These are phyloP conservation scores for Monoplex corrugatus DNA, from an alignment of 2,888 invertebrate species.

Conservation along the genomic window DNA sequence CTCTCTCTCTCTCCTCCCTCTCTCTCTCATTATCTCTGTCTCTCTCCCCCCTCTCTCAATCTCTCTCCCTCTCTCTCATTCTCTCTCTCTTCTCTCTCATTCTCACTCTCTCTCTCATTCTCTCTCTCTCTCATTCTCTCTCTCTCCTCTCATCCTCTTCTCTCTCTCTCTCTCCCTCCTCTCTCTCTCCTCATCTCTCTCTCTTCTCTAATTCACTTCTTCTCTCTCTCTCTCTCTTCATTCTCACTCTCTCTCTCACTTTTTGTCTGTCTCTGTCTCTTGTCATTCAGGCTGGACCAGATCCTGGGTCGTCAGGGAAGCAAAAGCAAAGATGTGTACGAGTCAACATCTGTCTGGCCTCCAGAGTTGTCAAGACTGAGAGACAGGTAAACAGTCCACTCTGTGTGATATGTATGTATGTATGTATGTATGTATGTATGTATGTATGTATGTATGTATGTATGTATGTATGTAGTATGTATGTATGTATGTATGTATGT, in stretches of 20 bases:
- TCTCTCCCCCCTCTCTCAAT: no score
- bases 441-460: no score
- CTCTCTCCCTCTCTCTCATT: no score
- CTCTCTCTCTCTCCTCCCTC: no score
- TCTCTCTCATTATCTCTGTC: no score
- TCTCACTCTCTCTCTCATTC: background rate
- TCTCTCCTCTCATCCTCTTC: background rate
- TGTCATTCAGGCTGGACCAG: constrained; percentile 90
- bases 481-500: background rate
- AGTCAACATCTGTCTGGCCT: constrained; percentile 94
- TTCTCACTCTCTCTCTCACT: no score
- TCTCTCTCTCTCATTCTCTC: background rate
- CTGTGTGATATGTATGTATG: no score
- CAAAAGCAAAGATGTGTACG: constrained; percentile 95
- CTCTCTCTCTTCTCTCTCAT: no score
- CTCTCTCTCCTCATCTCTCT: no score
- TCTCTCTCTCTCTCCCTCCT: background rate
- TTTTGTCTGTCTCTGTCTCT: background rate
- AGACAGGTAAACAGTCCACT: constrained; percentile 87
- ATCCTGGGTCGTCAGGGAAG: constrained; percentile 96
- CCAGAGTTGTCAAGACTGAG: constrained; percentile 96
- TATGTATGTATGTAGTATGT: background rate
- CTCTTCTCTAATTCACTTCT: no score
- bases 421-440: no score
- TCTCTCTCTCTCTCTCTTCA: no score